phyloP scores from a whole-genome alignment of 2,113 vertebrate species.

The Serilophus lunatus region DNA sequence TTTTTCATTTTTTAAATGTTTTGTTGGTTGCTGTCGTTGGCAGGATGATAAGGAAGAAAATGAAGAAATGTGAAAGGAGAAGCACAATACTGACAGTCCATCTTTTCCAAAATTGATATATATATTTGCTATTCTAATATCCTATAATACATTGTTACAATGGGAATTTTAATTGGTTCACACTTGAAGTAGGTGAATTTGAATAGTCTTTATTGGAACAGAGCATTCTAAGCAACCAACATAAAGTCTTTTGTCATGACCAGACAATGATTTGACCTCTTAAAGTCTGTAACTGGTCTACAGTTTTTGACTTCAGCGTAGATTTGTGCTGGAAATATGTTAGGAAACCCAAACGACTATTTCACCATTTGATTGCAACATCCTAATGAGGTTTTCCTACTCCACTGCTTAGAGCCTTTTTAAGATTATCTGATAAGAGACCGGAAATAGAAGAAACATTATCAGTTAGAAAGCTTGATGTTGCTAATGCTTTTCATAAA shows the following conservation, averaged over 20 bases:
- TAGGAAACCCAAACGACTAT: neutral
- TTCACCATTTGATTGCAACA: neutral
- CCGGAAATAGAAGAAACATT: neutral
- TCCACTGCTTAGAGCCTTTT: neutral
- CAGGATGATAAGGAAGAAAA: neutral
- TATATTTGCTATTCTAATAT: neutral
- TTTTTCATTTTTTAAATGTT: accelerated
- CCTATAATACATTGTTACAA: neutral
- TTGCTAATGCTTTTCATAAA: neutral
- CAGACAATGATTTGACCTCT: neutral
- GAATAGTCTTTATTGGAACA: neutral
- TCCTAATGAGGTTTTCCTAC: neutral
- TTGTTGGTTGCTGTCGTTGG: slow-evolving; percentile 1
- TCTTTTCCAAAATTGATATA: neutral
- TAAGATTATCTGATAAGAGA: neutral
- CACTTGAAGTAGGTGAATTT: neutral
- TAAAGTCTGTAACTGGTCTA: neutral
- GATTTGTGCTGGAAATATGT: neutral
- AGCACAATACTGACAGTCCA: neutral
- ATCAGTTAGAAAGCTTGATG: neutral
- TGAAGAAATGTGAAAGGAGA: slow-evolving; percentile 14
- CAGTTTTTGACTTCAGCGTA: neutral
- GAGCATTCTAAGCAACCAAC: neutral
- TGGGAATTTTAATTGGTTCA: neutral
- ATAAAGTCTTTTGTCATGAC: neutral